phyloP scores from a whole-genome alignment of 2,888 invertebrate genomes.

The Crossocerus cetratus region DNA sequence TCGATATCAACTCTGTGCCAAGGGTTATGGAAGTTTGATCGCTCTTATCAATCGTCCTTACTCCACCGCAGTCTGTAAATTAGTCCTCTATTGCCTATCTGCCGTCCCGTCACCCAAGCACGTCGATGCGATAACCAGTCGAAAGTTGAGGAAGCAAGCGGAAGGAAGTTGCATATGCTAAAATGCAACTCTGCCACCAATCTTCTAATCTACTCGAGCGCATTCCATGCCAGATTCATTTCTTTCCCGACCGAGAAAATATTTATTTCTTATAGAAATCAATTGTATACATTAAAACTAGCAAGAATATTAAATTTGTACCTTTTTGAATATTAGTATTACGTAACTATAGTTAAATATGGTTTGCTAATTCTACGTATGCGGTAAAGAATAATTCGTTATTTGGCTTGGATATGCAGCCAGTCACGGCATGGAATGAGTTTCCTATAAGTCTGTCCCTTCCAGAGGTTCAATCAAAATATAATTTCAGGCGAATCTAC shows the following conservation, averaged over 20 bases:
- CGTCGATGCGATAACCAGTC: constrained; percentile 6
- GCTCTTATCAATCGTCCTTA: constrained; percentile 20
- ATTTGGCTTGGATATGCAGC: too few relatives aligned
- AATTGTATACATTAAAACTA: too few relatives aligned
- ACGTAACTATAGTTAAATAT: too few relatives aligned
- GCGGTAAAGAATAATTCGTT: too few relatives aligned
- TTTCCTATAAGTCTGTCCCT: constrained; percentile 24
- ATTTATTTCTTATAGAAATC: too few relatives aligned
- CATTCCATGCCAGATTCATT: constrained; percentile 16
- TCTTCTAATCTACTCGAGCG: neutral
- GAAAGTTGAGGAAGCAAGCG: constrained; percentile 5
- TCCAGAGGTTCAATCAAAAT: constrained; percentile 42
- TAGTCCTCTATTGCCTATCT: constrained; percentile 29
- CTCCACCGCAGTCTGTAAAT: constrained; percentile 36
- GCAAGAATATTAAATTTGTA: too few relatives aligned
- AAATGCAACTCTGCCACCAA: too few relatives aligned
- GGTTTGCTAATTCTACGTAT: too few relatives aligned
- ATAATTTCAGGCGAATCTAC: constrained; percentile 48
- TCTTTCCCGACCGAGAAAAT: too few relatives aligned
- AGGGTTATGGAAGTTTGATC: constrained; percentile 69
- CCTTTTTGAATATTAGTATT: too few relatives aligned
- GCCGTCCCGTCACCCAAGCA: constrained; percentile 24
- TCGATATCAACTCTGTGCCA: constrained; percentile 72
- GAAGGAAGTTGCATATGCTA: too few relatives aligned
- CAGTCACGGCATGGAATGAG: too few relatives aligned